Percentiles rank a stretch among this genome's conserved stretches.
These are phyloP conservation scores for Rhinoraja longicauda DNA, from an alignment of 2,797 vertebrate genomes.

Conservation along the genomic window DNA sequence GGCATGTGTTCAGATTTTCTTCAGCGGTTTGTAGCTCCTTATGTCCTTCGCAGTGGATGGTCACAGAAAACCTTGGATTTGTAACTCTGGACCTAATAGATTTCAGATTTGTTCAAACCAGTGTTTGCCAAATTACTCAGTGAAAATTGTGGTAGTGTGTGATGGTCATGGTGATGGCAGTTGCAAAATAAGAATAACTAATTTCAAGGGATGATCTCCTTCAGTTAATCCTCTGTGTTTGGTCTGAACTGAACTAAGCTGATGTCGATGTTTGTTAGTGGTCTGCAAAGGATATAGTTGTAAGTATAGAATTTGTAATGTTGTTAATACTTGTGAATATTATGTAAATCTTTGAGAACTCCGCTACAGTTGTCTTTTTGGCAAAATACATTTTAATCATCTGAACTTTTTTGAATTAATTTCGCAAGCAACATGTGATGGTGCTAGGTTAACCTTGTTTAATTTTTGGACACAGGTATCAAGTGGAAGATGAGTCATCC, in stretches of 20 bases:
- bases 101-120: constrained; percentile 1
- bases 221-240: neutral
- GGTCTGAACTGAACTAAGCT: too few species aligned
- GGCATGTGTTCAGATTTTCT: neutral
- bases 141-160: neutral
- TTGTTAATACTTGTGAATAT: neutral
- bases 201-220: neutral
- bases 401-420: neutral
- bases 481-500: constrained; percentile 82
- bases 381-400: neutral
- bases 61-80: neutral
- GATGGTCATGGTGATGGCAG: neutral
- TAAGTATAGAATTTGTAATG: neutral
- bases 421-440: neutral
- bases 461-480: constrained; percentile 66
- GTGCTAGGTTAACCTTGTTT: constrained; percentile 36
- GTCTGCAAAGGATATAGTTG: neutral
- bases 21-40: neutral
- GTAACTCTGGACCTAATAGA: neutral
- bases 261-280: neutral
- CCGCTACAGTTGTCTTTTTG: neutral
- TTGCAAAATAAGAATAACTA: neutral
- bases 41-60: neutral
- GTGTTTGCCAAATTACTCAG: neutral
- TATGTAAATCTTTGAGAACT: neutral